Base-by-base conservation (phyloP, 2,113 vertebrate genomes). In the Apodemus sylvaticus region DNA sequence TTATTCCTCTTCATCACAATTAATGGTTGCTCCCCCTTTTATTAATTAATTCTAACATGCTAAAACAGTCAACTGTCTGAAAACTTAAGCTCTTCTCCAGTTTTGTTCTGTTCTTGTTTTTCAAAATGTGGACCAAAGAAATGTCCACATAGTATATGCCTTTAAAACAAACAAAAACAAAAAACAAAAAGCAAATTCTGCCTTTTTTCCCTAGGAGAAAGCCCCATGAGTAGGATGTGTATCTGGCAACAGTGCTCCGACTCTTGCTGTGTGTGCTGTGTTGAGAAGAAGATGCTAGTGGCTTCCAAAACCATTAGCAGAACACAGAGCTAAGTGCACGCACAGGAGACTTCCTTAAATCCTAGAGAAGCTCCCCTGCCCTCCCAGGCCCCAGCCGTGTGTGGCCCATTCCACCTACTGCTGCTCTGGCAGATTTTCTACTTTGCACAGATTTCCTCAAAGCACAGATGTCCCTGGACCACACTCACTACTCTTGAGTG, bases 21-120 rank as follows among this genome's bases (percentile, higher is more conserved):
- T 89, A 71, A 60, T 66, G 16, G 60, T 60, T 83, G 5, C 58
- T 86, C 13, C 92, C 85, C 53, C 22, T 71, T 68, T 51, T 81
- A 77, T 29, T 78, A 55, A 39, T 36, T 76, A 74, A 86, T 86
- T 71, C 58, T 83, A 62, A 83, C 29, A 83, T 62, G 81, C n/a
- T 42, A 62, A 83, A 62, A 24, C 36, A 58, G 36, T 22, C 55
- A 39, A 39, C 82, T 64, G 58, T 85, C 58, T 85, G 39, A 70
- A 96, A 96, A 90, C 77, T 74, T 92, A 68, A n/a, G 9, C 42
- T 90, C 31, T 85, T 94, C 91, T 48, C 9, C 48, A 42, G 10
- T 83, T 77, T 17, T 78, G 45, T 78, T 83, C 62, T 83, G n/a
- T 9, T 79, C 42, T 10, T 20, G 22, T 64, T 73, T 73, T 9